These are phyloP conservation scores for Pentalonia nigronervosa DNA, from an alignment of 1,140 invertebrate genomes.

Conservation along the genomic window DNA sequence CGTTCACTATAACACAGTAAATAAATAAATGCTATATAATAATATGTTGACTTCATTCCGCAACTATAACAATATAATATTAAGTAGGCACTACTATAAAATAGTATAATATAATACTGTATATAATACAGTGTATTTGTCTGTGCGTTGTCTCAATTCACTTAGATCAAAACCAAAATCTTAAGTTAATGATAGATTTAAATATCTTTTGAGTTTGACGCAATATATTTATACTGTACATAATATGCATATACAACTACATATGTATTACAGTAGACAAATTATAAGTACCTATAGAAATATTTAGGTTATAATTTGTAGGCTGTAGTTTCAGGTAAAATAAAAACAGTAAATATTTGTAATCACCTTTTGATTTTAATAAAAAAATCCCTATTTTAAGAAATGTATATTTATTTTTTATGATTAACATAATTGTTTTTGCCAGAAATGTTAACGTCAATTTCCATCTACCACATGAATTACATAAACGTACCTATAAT, in stretches of 20 bases:
- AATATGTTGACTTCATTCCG: background rate
- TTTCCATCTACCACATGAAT: background rate
- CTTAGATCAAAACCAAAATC: background rate
- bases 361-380: background rate
- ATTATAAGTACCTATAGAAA: background rate
- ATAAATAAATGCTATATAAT: background rate
- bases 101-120: no score
- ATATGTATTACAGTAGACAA: background rate
- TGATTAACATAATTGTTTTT: background rate
- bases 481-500: background rate
- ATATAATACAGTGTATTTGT: background rate
- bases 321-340: background rate
- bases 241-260: no score
- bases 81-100: no score
- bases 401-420: constrained; percentile 11
- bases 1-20: background rate
- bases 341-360: background rate
- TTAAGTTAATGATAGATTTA: background rate
- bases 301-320: background rate
- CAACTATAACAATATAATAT: background rate
- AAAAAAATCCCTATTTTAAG: background rate
- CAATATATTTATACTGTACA: no score
- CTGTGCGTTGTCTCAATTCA: background rate
- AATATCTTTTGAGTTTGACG: background rate
- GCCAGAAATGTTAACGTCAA: background rate